phyloP scores from a whole-genome alignment of 2,888 invertebrate species.

The Thereva nobilitata region DNA sequence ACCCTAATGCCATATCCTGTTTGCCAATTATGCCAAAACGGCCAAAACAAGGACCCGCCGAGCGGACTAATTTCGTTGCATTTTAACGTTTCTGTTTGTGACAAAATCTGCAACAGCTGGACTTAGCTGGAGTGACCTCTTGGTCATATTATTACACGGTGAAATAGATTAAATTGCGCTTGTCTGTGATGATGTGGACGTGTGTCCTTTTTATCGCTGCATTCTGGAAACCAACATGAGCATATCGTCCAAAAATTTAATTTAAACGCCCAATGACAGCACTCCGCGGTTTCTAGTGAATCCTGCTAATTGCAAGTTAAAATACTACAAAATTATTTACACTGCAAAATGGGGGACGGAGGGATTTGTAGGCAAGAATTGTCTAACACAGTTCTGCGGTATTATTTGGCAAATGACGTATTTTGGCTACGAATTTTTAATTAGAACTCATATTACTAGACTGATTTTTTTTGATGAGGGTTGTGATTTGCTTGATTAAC shows the following conservation, averaged over 20 bases:
- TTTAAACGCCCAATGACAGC: conserved; percentile 9
- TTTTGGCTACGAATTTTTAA: no score
- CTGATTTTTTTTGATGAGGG: no score
- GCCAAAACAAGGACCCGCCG: conserved; percentile 19
- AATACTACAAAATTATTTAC: conserved; percentile 3
- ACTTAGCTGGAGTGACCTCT: no score
- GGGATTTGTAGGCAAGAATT: no score
- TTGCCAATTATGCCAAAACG: conserved; percentile 29
- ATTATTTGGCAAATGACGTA: no score
- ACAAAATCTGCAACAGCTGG: conserved; percentile 20
- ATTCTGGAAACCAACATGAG: not conserved
- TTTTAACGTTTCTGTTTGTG: not conserved
- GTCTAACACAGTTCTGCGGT: no score
- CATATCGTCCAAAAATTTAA: conserved; percentile 8
- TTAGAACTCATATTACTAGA: no score
- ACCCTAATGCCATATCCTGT: conserved; percentile 29
- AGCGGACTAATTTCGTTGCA: conserved; percentile 22
- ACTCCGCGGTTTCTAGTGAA: not conserved
- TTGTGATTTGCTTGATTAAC: no score
- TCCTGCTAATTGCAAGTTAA: conserved; percentile 7
- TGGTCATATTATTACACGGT: no score
- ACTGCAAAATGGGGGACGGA: not conserved
- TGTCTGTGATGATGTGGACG: no score
- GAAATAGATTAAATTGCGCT: no score
- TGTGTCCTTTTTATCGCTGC: no score